A percentile compares a stretch with the other conserved stretches of the same genome.
Evolutionary conservation across 1,140 invertebrate genomes (phyloP).

Genomic region (Psix sp.): DNA sequence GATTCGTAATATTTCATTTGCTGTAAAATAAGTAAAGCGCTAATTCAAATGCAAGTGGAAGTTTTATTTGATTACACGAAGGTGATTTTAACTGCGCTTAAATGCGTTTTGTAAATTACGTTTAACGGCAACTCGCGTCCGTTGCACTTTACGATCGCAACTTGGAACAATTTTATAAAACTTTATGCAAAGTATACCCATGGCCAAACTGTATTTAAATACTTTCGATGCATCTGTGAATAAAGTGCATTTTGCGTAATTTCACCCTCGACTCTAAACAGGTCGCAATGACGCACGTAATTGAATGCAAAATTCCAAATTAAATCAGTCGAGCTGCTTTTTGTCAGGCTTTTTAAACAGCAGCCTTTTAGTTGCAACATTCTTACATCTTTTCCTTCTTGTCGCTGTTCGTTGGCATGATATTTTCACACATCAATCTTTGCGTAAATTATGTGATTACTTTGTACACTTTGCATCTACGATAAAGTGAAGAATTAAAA

Average conservation of each 20-base stretch:
- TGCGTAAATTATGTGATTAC: no score
- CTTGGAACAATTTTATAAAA: slow-evolving; percentile 38
- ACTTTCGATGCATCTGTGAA: slow-evolving; percentile 28
- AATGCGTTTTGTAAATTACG: slow-evolving; percentile 32
- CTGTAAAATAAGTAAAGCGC: slow-evolving; percentile 3
- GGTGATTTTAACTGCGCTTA: slow-evolving; percentile 16
- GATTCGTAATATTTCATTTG: no score
- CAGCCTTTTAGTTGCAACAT: slow-evolving; percentile 10
- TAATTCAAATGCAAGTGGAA: slow-evolving; percentile 20
- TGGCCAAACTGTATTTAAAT: slow-evolving; percentile 31
- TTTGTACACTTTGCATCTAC: no score
- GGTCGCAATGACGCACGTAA: slow-evolving; percentile 30
- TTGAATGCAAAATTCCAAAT: slow-evolving; percentile 40
- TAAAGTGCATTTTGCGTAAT: slow-evolving; percentile 28
- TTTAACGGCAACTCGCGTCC: slow-evolving; percentile 20
- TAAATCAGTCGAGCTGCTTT: slow-evolving; percentile 16
- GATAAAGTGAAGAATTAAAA: no score
- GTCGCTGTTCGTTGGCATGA: no score
- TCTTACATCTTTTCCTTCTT: background rate
- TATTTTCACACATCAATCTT: no score
- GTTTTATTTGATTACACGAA: slow-evolving; percentile 20
- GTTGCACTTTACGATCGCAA: slow-evolving; percentile 28
- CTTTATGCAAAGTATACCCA: slow-evolving; percentile 35
- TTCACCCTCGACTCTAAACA: slow-evolving; percentile 25
- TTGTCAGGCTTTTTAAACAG: slow-evolving; percentile 10